A percentile compares a stretch with the other conserved stretches of the same genome.
Evolutionary conservation across 2,888 invertebrate genomes (phyloP).

Genomic region (Malachius bipustulatus): DNA sequence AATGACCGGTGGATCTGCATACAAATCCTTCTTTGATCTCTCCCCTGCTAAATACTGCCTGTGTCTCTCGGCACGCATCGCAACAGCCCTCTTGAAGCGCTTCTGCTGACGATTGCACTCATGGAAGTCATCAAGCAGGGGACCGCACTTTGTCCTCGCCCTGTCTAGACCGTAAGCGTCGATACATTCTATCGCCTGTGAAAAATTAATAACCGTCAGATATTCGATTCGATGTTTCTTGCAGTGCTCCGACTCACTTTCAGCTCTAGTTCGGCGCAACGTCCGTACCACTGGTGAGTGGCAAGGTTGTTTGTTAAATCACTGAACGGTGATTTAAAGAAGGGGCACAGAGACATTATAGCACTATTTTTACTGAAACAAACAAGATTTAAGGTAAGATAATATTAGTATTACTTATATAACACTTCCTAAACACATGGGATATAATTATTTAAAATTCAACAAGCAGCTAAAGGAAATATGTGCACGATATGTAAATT

Average conservation of each 20-base stretch:
- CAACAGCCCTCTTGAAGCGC: constrained; percentile 47
- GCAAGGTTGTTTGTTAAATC: constrained; percentile 54
- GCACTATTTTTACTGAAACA: too few species aligned
- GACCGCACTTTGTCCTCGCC: constrained; percentile 49
- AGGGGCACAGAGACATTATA: constrained; percentile 56
- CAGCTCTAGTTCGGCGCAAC: constrained; percentile 57
- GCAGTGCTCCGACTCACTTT: too few species aligned
- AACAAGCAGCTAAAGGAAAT: too few species aligned
- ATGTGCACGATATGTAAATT: too few species aligned
- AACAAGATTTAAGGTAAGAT: too few species aligned
- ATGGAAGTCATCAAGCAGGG: constrained; percentile 52
- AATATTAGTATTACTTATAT: too few species aligned
- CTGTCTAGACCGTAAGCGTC: constrained; percentile 68
- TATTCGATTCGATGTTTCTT: too few species aligned
- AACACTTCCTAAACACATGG: too few species aligned
- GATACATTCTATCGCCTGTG: constrained; percentile 68
- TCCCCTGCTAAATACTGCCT: constrained; percentile 49
- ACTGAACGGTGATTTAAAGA: constrained; percentile 55
- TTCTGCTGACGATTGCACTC: constrained; percentile 55
- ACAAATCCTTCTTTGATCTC: constrained; percentile 42
- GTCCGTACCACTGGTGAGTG: constrained; percentile 52
- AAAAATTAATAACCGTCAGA: too few species aligned
- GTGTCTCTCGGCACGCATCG: constrained; percentile 50
- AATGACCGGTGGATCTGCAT: constrained; percentile 41
- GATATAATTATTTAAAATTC: too few species aligned